Evolutionary conservation across 2,797 vertebrate genomes (phyloP).

Genomic region (Knipowitschia caucasica): DNA sequence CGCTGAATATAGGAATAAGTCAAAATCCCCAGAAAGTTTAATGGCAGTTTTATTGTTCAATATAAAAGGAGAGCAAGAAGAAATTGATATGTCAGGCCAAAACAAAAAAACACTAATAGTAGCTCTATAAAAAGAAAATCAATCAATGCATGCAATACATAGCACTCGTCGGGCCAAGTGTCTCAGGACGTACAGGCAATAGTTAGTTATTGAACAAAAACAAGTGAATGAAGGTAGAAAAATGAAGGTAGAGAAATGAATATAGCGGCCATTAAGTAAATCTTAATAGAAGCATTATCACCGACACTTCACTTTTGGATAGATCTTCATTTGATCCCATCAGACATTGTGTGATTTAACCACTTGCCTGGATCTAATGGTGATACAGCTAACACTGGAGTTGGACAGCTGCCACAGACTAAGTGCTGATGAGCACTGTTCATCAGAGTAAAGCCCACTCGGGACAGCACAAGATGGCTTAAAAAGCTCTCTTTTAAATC

Average conservation of each 20-base stretch:
- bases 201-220: background rate
- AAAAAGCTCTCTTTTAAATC: constrained; percentile 25
- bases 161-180: background rate
- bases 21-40: constrained; percentile 41
- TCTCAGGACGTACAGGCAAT: background rate
- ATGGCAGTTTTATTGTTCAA: constrained; percentile 39
- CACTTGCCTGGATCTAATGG: constrained; percentile 6
- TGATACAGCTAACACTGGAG: constrained; percentile 22
- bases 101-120: constrained; percentile 15
- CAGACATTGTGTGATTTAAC: constrained; percentile 14
- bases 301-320: background rate
- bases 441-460: constrained; percentile 16
- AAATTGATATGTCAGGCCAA: constrained; percentile 30
- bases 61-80: constrained; percentile 40
- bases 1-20: constrained; percentile 36
- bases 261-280: background rate
- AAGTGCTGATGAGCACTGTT: constrained; percentile 34
- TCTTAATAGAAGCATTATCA: constrained; percentile 3
- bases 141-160: constrained; percentile 16
- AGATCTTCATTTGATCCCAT: constrained; percentile 1
- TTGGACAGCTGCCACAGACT: constrained; percentile 33
- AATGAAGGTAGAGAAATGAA: too few relatives aligned
- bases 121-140: constrained; percentile 11
- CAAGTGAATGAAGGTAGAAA: background rate
- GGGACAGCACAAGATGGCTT: constrained; percentile 26